Conservation (phyloP, 2,113 vertebrate species). For the Mirounga angustirostris region DNA sequence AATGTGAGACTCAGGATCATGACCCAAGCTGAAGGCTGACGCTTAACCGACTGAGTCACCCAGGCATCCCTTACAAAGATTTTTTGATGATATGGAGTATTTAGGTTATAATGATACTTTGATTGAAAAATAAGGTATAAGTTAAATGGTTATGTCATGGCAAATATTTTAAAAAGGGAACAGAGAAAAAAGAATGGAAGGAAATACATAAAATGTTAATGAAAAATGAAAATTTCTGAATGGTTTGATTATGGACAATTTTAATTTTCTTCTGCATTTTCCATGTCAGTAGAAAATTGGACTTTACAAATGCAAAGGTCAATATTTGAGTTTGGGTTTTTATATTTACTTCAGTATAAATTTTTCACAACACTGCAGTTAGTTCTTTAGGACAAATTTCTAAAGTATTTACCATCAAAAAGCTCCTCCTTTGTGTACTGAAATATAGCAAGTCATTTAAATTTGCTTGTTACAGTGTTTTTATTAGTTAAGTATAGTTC, state of each 20-base stretch:
- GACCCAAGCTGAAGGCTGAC: neutral
- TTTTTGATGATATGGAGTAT: neutral
- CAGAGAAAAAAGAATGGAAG: neutral
- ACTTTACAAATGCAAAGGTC: conserved; percentile 10
- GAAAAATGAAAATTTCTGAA: neutral
- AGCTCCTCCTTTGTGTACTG: neutral
- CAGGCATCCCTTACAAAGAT: neutral
- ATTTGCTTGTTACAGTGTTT: neutral
- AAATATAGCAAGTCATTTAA: neutral
- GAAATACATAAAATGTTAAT: neutral
- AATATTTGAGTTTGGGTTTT: conserved; percentile 2
- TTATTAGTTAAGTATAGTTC: neutral
- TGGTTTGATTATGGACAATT: conserved; percentile 4
- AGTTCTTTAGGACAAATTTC: neutral
- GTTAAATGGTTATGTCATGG: neutral
- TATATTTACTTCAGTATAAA: neutral
- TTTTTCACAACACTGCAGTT: neutral
- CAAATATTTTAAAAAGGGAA: conserved; percentile 51
- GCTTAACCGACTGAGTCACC: neutral
- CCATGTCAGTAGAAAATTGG: neutral
- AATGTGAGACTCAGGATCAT: neutral
- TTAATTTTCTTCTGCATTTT: conserved; percentile 32
- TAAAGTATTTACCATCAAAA: neutral
- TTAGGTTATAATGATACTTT: neutral
- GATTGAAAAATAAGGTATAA: neutral